Evolutionary conservation across 1,140 invertebrate species (phyloP), one percentile per base, ranked within the genome.

Genomic region (Dolichoris vasculosae): DNA sequence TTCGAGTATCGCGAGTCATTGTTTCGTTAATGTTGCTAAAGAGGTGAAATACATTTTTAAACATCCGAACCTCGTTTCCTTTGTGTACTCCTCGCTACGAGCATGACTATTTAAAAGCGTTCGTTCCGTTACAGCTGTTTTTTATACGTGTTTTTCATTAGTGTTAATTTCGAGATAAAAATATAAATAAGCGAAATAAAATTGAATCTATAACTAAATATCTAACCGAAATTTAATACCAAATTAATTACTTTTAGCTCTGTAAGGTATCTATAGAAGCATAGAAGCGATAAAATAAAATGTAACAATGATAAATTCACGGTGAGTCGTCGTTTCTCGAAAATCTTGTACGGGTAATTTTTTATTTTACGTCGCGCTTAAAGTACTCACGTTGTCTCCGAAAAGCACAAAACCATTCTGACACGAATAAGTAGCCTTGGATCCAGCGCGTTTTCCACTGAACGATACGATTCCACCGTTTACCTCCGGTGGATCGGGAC

Each of bases 401-500:
- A 97, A 96, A 1, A 98, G 93, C 55, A 97, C 96, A 90, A 97
- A 98, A 43, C 97, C 98, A 86, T 95, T 94, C 87, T 97, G 95
- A 89, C 98, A 99, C 9, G 94, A 94, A 89, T 98, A 98, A 0
- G 95, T 96, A 1, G 97, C 96, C 1, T 95, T 95, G 11, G 97
- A 97, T 20, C 96, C 96, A 13, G 96, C 95, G 86, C 96, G 94
- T 89, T 95, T 95, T 40, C 97, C 97, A 17, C 94, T 95, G 0
- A 95, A 94, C 0, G 93, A 91, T 0, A 97, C 95, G 0, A 95
- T 92, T n/a, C 96, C 97, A 0, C 97, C 97, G 13, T 95, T 93
- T 1, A 97, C 95, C 79, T 94, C 93, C 43, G 95, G 96, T 8
- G 97, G 97, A 83, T 97, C 96, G 0, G 96, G 96, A 90, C 97